Percentiles rank a stretch among this genome's conserved stretches.
Conservation (phyloP, 2,888 invertebrate species). For the Melinaea menophilus region DNA sequence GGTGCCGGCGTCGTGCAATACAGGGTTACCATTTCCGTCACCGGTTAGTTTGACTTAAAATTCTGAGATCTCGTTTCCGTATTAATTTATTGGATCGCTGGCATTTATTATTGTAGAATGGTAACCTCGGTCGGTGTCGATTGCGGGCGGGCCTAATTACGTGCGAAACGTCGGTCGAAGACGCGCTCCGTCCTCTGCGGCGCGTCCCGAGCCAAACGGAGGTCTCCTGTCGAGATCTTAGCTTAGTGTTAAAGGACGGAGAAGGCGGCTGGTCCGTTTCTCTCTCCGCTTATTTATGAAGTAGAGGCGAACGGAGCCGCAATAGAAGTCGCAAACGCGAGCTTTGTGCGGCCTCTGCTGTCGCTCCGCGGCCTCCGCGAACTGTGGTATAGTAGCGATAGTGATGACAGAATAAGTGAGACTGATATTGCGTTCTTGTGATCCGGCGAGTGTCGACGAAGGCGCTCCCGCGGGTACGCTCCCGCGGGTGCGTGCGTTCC, state of each 20-base stretch:
- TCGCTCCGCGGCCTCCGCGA: constrained; percentile 46
- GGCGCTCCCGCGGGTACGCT: constrained; percentile 21
- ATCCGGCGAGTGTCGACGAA: constrained; percentile 40
- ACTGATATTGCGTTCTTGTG: constrained; percentile 73
- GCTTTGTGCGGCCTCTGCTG: constrained; percentile 50
- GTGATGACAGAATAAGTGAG: constrained; percentile 77
- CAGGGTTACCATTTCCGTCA: constrained; percentile 17
- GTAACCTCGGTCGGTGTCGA: constrained; percentile 27
- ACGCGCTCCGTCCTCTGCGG: constrained; percentile 37
- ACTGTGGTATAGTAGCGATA: constrained; percentile 67
- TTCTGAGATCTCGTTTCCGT: constrained; percentile 3
- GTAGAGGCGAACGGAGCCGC: constrained; percentile 44
- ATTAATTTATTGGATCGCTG: constrained; percentile 1
- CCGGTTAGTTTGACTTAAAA: constrained; percentile 1
- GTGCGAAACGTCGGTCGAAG: constrained; percentile 36
- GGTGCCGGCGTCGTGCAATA: constrained; percentile 51
- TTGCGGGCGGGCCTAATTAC: constrained; percentile 48
- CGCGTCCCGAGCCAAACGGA: constrained; percentile 49
- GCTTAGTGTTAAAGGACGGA: constrained; percentile 52
- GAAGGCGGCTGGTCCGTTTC: constrained; percentile 62
- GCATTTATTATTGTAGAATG: constrained; percentile 12
- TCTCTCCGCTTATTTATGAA: constrained; percentile 55
- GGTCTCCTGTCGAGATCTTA: constrained; percentile 53
- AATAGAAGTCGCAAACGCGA: constrained; percentile 45
- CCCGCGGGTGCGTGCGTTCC: constrained; percentile 56